These are phyloP conservation scores for Agriotes lineatus DNA, from an alignment of 2,888 invertebrate species.

Conservation along the genomic window DNA sequence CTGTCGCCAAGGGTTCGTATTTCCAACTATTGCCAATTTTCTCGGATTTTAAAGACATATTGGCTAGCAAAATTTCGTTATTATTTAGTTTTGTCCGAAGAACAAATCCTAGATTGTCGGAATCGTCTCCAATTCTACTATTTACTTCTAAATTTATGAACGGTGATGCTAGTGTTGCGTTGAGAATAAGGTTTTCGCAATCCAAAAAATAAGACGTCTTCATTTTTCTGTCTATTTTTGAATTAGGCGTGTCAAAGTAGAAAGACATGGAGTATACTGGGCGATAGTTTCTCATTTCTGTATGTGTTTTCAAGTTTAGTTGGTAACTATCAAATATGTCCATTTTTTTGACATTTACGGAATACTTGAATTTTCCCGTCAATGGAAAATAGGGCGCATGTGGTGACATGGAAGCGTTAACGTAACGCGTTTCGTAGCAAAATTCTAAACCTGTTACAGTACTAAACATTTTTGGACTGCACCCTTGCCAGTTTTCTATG, in stretches of 20 bases:
- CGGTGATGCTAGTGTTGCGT: constrained; percentile 46
- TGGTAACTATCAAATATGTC: constrained; percentile 50
- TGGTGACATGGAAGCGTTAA: constrained; percentile 45
- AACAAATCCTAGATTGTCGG: constrained; percentile 46
- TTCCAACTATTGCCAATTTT: constrained; percentile 22
- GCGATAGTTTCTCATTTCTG: constrained; percentile 30
- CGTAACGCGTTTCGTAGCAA: constrained; percentile 48
- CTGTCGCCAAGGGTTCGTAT: constrained; percentile 45
- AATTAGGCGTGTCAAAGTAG: constrained; percentile 50
- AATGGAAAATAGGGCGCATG: constrained; percentile 49
- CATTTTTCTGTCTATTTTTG: constrained; percentile 46
- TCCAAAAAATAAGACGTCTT: constrained; percentile 43
- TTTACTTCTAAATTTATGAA: constrained; percentile 45
- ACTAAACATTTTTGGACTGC: constrained; percentile 45
- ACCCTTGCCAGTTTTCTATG: constrained; percentile 41
- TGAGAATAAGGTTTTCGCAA: constrained; percentile 41
- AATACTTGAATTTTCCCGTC: constrained; percentile 50
- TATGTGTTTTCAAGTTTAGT: constrained; percentile 40
- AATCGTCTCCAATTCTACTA: constrained; percentile 39
- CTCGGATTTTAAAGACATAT: constrained; percentile 30
- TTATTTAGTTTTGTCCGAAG: constrained; percentile 46
- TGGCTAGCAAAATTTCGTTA: constrained; percentile 39
- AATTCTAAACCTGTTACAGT: constrained; percentile 48
- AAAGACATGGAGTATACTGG: constrained; percentile 44
- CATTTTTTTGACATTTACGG: constrained; percentile 45